A percentile compares a stretch with the other conserved stretches of the same genome.
These are phyloP conservation scores for Diplazon laetatorius DNA, from an alignment of 2,888 invertebrate genomes.

Conservation along the genomic window DNA sequence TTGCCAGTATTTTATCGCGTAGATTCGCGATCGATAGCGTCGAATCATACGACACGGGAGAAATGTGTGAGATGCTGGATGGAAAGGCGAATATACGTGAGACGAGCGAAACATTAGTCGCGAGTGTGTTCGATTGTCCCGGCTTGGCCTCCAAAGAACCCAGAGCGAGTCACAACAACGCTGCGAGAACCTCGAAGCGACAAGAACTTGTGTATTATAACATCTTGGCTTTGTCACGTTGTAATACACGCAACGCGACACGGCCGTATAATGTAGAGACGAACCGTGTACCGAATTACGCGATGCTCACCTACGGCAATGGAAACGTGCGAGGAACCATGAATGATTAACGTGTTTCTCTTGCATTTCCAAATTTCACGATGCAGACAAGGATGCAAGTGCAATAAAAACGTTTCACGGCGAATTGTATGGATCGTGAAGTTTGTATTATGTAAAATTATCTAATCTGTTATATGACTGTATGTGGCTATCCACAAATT, in stretches of 20 bases:
- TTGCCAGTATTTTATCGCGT: constrained; percentile 25
- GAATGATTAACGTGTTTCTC: constrained; percentile 9
- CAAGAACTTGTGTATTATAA: not conserved
- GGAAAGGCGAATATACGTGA: constrained; percentile 2
- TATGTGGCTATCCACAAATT: too few species aligned
- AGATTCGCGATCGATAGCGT: constrained; percentile 24
- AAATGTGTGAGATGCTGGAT: constrained; percentile 12
- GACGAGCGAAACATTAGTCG: not conserved
- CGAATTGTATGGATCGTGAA: too few species aligned
- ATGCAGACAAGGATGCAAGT: too few species aligned
- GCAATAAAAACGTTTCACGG: too few species aligned
- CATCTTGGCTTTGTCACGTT: constrained; percentile 73
- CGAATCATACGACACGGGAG: constrained; percentile 1
- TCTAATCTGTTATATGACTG: too few species aligned
- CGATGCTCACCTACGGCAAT: constrained; percentile 65
- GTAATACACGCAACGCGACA: constrained; percentile 78
- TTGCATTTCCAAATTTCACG: constrained; percentile 26
- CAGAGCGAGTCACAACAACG: constrained; percentile 16
- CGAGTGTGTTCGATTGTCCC: not conserved
- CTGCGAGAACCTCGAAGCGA: constrained; percentile 25
- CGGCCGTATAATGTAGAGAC: constrained; percentile 71
- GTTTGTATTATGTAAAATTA: too few species aligned
- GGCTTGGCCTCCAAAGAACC: constrained; percentile 26
- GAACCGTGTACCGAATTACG: constrained; percentile 74
- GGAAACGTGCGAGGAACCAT: constrained; percentile 37